These are phyloP conservation scores for Priocnemis perturbator DNA, from an alignment of 2,888 invertebrate genomes.

Conservation along the genomic window DNA sequence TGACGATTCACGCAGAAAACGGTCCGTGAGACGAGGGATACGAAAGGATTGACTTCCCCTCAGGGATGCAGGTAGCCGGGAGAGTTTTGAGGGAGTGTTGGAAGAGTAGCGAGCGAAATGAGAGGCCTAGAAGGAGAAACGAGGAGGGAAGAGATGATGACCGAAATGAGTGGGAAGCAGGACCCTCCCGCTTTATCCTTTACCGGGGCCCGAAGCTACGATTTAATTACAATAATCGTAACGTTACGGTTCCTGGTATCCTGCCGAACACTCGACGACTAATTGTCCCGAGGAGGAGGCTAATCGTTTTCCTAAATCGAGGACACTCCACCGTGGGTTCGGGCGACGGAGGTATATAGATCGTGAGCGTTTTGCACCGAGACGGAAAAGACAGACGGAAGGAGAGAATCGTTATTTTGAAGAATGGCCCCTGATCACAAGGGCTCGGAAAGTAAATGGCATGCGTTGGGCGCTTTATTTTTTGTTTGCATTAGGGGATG, in stretches of 20 bases:
- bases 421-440: conserved; percentile 4
- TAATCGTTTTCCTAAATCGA: conserved; percentile 68
- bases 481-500: too few species aligned
- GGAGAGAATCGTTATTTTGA: conserved; percentile 4
- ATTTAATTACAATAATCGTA: conserved; percentile 74
- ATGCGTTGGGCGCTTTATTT: too few species aligned
- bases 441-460: neutral
- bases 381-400: conserved; percentile 2
- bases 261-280: conserved; percentile 53
- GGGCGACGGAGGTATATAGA: too few species aligned
- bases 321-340: conserved; percentile 31
- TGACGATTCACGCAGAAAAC: too few species aligned
- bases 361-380: too few species aligned
- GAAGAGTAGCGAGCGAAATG: neutral
- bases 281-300: conserved; percentile 59
- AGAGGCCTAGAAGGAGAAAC: conserved; percentile 1
- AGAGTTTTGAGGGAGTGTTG: conserved; percentile 26
- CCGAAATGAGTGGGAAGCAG: conserved; percentile 30
- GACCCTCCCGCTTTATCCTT: conserved; percentile 36
- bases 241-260: conserved; percentile 65
- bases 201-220: conserved; percentile 54
- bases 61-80: conserved; percentile 62
- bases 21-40: too few species aligned
- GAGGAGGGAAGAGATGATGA: conserved; percentile 21
- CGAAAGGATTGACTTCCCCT: too few species aligned